Conservation (phyloP, 2,113 vertebrate genomes). For the Haemorhous mexicanus region DNA sequence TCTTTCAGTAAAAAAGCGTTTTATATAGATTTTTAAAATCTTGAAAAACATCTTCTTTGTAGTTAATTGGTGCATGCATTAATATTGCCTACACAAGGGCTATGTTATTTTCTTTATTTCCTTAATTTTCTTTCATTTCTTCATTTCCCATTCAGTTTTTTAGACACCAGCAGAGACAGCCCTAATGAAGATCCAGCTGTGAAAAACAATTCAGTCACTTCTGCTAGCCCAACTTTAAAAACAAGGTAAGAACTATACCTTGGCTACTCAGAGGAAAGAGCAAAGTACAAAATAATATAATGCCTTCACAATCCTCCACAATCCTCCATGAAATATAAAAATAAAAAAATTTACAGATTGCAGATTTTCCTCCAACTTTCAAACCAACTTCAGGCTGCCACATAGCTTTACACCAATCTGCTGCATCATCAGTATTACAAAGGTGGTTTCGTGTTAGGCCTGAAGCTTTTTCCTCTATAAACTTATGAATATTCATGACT, state of each 20-base stretch:
- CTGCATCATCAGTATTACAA: background rate
- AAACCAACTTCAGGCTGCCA: background rate
- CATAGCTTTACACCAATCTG: background rate
- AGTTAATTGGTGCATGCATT: background rate
- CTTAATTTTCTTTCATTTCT: background rate
- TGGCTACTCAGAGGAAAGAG: background rate
- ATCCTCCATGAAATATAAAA: background rate
- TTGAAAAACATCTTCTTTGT: background rate
- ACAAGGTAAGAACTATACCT: background rate
- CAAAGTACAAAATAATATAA: background rate
- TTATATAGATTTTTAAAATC: background rate
- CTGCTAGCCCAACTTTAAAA: background rate
- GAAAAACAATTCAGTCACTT: background rate
- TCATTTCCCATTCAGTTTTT: conserved; percentile 11
- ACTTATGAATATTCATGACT: background rate
- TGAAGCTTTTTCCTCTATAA: background rate
- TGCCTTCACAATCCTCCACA: background rate
- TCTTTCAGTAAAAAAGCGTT: background rate
- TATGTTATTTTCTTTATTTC: background rate
- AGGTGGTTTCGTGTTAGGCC: background rate
- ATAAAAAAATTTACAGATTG: background rate
- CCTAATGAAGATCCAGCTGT: background rate
- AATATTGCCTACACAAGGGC: background rate
- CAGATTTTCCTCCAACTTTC: background rate
- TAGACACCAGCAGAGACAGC: background rate